These are phyloP conservation scores for Andrena praecox DNA, from an alignment of 2,888 invertebrate genomes.

Conservation along the genomic window DNA sequence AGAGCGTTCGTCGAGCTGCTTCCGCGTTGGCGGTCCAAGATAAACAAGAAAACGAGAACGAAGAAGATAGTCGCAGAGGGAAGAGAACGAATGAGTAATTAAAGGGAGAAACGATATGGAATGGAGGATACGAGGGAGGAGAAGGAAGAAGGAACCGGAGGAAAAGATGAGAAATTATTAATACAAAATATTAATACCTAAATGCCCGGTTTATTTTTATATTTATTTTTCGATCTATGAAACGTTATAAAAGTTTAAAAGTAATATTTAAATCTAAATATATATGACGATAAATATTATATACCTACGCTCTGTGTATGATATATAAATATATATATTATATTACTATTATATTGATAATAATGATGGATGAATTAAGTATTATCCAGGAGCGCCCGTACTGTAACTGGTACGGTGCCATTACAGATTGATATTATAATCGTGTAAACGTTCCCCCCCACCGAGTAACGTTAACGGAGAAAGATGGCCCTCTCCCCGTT, in stretches of 20 bases:
- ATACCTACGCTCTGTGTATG: constrained; percentile 78
- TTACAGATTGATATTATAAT: constrained; percentile 70
- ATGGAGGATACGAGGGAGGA: constrained; percentile 17
- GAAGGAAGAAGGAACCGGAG: constrained; percentile 49
- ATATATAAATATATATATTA: constrained; percentile 81
- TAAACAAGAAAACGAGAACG: constrained; percentile 14
- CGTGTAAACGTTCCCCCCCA: constrained; percentile 38
- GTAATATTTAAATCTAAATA: constrained; percentile 81
- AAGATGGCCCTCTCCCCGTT: not conserved
- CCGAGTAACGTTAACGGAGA: not conserved
- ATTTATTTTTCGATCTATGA: constrained; percentile 85
- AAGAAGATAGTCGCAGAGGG: constrained; percentile 49
- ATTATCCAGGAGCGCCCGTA: constrained; percentile 67
- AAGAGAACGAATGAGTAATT: constrained; percentile 51
- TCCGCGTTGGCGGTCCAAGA: constrained; percentile 45
- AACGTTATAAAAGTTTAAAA: constrained; percentile 85
- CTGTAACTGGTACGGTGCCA: constrained; percentile 52
- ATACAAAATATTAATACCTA: constrained; percentile 85
- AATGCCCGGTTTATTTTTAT: constrained; percentile 85
- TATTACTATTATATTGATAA: constrained; percentile 61
- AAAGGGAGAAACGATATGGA: constrained; percentile 22
- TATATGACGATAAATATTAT: constrained; percentile 80
- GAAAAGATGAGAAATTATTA: constrained; percentile 79
- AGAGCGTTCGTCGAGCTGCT: constrained; percentile 56
- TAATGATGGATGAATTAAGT: constrained; percentile 66